phyloP scores from a whole-genome alignment of 1,140 invertebrate species.

The Portunus trituberculatus region DNA sequence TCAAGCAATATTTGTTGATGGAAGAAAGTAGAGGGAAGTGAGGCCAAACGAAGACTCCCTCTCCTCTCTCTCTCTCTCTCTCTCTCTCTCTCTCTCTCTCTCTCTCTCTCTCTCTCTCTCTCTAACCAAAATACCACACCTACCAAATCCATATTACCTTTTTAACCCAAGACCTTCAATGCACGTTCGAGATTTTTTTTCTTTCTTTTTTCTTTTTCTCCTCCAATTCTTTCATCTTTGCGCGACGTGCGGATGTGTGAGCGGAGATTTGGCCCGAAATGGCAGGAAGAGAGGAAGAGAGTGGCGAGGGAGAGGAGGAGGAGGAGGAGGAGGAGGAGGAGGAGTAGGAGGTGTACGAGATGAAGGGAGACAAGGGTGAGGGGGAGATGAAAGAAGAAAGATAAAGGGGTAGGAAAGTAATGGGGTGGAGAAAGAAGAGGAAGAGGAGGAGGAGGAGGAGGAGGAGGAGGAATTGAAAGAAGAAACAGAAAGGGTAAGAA shows the following conservation, averaged over 20 bases:
- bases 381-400: neutral
- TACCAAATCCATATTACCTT: no score
- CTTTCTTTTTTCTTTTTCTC: neutral
- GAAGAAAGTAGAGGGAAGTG: no score
- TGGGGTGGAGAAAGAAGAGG: neutral
- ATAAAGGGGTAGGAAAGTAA: neutral
- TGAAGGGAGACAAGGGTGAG: neutral
- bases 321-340: neutral
- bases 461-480: neutral
- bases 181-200: neutral
- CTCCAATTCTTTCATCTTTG: neutral
- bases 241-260: neutral
- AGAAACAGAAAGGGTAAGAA: neutral
- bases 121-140: neutral
- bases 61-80: no score
- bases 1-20: no score
- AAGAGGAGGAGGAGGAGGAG: neutral
- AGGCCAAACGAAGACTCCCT: no score
- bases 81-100: conserved; percentile 11
- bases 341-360: neutral
- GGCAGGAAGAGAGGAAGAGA: neutral
- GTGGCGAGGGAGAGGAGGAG: neutral
- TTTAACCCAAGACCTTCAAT: no score
- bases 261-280: neutral
- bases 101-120: conserved; percentile 33